These are phyloP conservation scores for Caretta caretta DNA, from an alignment of 2,113 vertebrate genomes.

Conservation along the genomic window DNA sequence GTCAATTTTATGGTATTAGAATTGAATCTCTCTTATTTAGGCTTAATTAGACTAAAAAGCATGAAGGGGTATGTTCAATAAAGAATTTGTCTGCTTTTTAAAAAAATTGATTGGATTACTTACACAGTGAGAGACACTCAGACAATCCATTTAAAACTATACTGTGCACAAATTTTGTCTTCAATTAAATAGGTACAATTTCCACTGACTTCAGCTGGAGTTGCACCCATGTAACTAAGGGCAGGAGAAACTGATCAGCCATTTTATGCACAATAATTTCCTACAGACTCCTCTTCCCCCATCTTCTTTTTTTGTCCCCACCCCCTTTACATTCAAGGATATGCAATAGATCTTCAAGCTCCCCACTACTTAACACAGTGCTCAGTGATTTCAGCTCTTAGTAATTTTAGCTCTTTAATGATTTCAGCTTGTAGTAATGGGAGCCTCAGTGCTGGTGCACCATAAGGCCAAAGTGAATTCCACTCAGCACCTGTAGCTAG, in stretches of 20 bases:
- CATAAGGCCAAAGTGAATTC: too few species aligned
- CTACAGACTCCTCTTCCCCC: background rate
- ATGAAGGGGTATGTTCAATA: background rate
- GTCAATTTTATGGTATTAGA: background rate
- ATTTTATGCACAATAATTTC: background rate
- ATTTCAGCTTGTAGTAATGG: too few species aligned
- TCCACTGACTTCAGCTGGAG: background rate
- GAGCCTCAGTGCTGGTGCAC: too few species aligned
- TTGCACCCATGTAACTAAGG: accelerated
- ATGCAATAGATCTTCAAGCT: too few species aligned
- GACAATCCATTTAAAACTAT: background rate
- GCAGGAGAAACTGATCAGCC: background rate
- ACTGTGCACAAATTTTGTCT: accelerated
- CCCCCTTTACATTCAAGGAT: background rate
- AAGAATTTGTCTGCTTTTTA: background rate
- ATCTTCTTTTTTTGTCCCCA: background rate
- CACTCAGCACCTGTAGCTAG: too few species aligned
- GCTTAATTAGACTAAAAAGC: background rate
- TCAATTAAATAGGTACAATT: background rate
- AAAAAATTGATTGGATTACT: background rate
- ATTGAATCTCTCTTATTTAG: background rate
- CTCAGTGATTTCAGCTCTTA: too few species aligned
- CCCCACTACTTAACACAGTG: too few species aligned
- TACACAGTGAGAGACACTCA: background rate
- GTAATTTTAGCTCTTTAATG: too few species aligned